Conservation (phyloP, 2,797 vertebrate species). For the Halcyon badia region DNA sequence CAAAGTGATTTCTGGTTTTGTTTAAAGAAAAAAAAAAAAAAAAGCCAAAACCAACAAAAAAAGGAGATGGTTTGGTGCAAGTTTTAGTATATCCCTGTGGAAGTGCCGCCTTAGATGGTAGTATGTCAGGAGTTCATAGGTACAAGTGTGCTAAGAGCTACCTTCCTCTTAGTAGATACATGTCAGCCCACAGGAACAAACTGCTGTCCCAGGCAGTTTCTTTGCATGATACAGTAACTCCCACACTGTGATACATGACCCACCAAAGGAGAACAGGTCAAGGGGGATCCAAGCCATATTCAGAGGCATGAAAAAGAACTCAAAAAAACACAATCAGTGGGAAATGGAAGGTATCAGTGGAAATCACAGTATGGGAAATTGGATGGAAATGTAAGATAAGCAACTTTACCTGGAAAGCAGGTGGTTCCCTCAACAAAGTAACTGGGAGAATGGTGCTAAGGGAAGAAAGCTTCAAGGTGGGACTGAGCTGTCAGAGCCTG, state of each 20-base stretch:
- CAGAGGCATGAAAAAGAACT: background rate
- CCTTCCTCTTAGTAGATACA: background rate
- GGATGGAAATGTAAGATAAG: background rate
- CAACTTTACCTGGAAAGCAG: background rate
- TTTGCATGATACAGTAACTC: background rate
- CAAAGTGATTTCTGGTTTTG: constrained; percentile 37
- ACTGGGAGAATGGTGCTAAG: background rate
- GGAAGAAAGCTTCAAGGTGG: background rate
- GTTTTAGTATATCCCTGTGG: background rate
- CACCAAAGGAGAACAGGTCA: background rate
- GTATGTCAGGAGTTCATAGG: background rate
- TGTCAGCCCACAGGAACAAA: background rate
- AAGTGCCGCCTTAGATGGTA: background rate
- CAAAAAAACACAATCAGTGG: background rate
- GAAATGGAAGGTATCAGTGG: background rate
- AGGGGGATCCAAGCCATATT: background rate
- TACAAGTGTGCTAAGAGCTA: background rate
- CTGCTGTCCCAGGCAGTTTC: background rate
- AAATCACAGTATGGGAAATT: background rate
- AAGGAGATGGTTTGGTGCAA: background rate
- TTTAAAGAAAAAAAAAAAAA: background rate
- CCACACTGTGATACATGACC: background rate
- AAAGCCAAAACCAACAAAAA: too few relatives aligned
- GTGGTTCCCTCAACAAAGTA: background rate
- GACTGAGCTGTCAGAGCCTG: background rate